phyloP scores from a whole-genome alignment of 2,113 vertebrate species.

The Seriola aureovittata region DNA sequence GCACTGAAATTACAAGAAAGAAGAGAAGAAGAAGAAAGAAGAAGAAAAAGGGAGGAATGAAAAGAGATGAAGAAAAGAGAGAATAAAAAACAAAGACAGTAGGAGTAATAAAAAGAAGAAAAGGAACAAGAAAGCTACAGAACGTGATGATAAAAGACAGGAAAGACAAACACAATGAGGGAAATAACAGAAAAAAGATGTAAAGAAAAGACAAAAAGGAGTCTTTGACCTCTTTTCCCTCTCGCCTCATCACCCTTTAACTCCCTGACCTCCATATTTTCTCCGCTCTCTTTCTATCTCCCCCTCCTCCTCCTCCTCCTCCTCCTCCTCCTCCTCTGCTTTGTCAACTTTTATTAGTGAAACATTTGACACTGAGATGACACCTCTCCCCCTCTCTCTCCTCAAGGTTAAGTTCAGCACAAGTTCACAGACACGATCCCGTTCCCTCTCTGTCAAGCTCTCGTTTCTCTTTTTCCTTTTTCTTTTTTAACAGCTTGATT shows the following conservation, averaged over 20 bases:
- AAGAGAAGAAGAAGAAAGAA: neutral
- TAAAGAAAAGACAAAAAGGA: neutral
- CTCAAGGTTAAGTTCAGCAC: slow-evolving; percentile 60
- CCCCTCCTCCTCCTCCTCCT: neutral
- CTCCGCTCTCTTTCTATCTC: slow-evolving; percentile 3
- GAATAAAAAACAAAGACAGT: neutral
- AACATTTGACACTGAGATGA: slow-evolving; percentile 52
- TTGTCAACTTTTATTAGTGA: slow-evolving; percentile 57
- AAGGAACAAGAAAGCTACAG: neutral
- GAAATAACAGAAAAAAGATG: neutral
- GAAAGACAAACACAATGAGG: neutral
- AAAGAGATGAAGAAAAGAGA: too few relatives aligned
- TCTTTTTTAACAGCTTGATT: neutral
- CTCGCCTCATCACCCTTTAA: slow-evolving; percentile 37
- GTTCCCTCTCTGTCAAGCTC: neutral
- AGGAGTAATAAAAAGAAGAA: neutral
- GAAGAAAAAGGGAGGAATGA: neutral
- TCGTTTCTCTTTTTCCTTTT: neutral
- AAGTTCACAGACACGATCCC: slow-evolving; percentile 38
- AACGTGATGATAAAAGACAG: neutral
- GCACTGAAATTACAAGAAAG: too few relatives aligned
- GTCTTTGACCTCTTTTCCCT: neutral
- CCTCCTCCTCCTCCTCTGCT: slow-evolving; percentile 22
- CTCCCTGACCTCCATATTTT: slow-evolving; percentile 39
- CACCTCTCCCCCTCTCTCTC: slow-evolving; percentile 27